Evolutionary conservation across 2,888 invertebrate species (phyloP), one percentile per base, ranked within the genome.

Genomic region (Hirtodrosophila histrioides): DNA sequence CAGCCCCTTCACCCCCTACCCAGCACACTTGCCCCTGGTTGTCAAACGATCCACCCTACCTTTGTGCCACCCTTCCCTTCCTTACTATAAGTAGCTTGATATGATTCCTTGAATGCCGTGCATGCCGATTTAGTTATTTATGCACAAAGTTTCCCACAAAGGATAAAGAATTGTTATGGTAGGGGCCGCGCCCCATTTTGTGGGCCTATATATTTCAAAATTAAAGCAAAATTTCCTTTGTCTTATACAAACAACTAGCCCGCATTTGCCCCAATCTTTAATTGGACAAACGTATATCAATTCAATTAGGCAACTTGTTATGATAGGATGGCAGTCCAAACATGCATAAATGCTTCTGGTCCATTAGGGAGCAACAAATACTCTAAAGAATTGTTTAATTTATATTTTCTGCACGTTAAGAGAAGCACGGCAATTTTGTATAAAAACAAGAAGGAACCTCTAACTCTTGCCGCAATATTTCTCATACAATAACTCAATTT

Each of bases 101-200:
- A n/a, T 41, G 60, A 56, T 67, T 51, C 35, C 41, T 39, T 23
- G 24, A 54, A 57, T 70, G 40, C 39, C 53, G 41, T 56, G 70
- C 54, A 39, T 70, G 43, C 61, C 56, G 33, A 53, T 39, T 62
- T 49, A 60, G 60, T 73, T 78, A 69, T 62, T 67, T 75, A 74
- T 81, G 71, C 64, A 67, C 51, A 74, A 72, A 75, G 69, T 64
- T 70, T 44, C 48, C 56, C 61, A 64, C 70, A 72, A 68, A 78
- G 56, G 65, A 31, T 61, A 46, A 64, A 44, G 31, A 24, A 53
- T 48, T 45, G 45, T 36, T 24, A 37, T 36, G 17, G 31, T 23
- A 9, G 12, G 37, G 35, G 31, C 9, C 7, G 3, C 7, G n/a
- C 39, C 12, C 36, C 6, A 27, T 6, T 27, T 60, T 23, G 35